Evolutionary conservation across 2,113 vertebrate genomes (phyloP).

Genomic region (Aleadryas rufinucha): DNA sequence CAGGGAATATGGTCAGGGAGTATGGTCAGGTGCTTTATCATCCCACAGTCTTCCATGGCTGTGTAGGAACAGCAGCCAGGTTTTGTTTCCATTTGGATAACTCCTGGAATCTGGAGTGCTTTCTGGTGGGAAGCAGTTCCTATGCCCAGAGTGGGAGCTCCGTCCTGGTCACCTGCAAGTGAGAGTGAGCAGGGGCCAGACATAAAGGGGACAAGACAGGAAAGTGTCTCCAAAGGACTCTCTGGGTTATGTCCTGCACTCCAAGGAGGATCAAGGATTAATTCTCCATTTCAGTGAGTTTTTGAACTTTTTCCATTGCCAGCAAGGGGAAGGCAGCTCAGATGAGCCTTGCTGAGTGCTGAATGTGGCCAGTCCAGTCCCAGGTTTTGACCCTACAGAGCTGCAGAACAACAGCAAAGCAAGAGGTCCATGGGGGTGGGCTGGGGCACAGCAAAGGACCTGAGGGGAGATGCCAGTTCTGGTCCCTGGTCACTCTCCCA

Average conservation of each 20-base stretch:
- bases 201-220: background rate
- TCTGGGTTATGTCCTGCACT: background rate
- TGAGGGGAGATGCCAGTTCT: accelerated
- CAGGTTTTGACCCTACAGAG: background rate
- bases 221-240: background rate
- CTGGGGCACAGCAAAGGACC: background rate
- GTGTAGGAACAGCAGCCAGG: background rate
- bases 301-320: background rate
- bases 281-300: background rate
- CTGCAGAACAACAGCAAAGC: background rate
- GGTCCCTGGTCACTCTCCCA: background rate
- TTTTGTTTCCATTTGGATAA: background rate
- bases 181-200: background rate
- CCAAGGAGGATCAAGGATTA: background rate
- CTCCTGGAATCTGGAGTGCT: background rate
- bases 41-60: background rate
- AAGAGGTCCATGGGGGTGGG: background rate
- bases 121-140: background rate
- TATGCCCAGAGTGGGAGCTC: accelerated
- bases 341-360: background rate
- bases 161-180: background rate
- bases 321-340: background rate
- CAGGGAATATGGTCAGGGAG: background rate
- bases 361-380: background rate
- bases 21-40: background rate